Evolutionary conservation across 2,888 invertebrate species (phyloP).

Genomic region (Tetanocera ferruginea): DNA sequence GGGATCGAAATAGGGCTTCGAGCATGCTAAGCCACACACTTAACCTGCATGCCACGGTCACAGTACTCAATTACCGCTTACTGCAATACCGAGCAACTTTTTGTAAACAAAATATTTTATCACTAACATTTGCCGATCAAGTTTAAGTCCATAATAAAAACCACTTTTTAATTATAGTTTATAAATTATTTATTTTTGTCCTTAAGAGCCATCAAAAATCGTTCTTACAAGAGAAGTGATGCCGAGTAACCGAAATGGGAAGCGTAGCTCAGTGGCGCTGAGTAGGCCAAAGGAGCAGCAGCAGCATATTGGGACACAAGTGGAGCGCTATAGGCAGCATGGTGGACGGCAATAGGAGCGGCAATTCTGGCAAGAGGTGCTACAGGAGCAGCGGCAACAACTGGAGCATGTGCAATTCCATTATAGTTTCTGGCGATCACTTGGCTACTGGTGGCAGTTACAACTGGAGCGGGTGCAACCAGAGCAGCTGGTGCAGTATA

Average conservation of each 20-base stretch:
- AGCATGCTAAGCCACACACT: no score
- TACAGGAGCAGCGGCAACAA: slow-evolving; percentile 50
- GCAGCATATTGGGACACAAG: slow-evolving; percentile 50
- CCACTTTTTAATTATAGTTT: no score
- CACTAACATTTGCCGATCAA: no score
- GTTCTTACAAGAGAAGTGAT: neutral
- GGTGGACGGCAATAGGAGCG: slow-evolving; percentile 28
- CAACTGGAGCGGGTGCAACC: slow-evolving; percentile 56
- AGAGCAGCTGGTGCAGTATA: slow-evolving; percentile 42
- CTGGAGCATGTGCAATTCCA: slow-evolving; percentile 57
- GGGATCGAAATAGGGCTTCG: no score
- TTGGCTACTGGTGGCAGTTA: slow-evolving; percentile 61
- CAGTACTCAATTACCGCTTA: no score
- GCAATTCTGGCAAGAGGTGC: slow-evolving; percentile 12
- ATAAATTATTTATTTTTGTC: no score
- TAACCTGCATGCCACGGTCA: no score
- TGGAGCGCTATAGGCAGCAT: slow-evolving; percentile 46
- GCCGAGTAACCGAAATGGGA: neutral
- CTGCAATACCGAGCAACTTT: no score
- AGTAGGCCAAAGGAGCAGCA: slow-evolving; percentile 38
- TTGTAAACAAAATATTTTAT: no score
- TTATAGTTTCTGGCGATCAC: slow-evolving; percentile 57
- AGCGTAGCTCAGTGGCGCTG: slow-evolving; percentile 37
- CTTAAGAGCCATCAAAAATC: no score
- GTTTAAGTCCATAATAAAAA: no score